Base-by-base conservation (phyloP, 2,113 vertebrate genomes). In the Tetrao urogallus region DNA sequence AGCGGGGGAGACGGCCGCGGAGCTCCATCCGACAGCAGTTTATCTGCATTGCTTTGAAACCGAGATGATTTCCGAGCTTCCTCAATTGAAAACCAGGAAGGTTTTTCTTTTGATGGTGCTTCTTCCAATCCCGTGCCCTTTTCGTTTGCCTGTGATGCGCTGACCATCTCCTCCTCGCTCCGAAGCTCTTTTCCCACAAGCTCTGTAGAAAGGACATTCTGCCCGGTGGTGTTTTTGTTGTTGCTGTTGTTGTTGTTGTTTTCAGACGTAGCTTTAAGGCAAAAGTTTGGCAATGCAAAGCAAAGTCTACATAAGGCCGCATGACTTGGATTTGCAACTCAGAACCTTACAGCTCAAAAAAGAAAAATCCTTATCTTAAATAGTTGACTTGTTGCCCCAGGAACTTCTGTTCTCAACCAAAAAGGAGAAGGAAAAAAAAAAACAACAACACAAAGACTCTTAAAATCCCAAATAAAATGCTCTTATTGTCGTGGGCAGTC, bases 251-350 rank as follows among this genome's bases (percentile, higher is more conserved):
- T 38, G 28, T 66, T 90, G 83, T 50, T 58, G 48, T 66, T 86
- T 94, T 95, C 87, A 89, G 97, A 98, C 96, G 93, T 96, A 98
- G 97, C 76, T 99, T 96, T 99, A 99, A 99, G 99, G 99, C 99
- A 98, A 97, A 98, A 97, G 91, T 97, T 98, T 98, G 98, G 98
- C 98, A 98, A 98, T 98, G 97, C 97, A 97, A 98, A 98, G 98
- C 97, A 92, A 97, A 98, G 98, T 98, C 98, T 98, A 98, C 98
- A 82, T 99, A 99, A 99, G 99, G 99, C 99, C 98, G 98, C 98
- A 96, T 98, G 98, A 98, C 95, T 94, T 96, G 97, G 97, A 86
- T 95, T 96, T 97, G 96, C 97, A 95, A 96, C 91, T 96, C 94
- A 92, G 96, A 96, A 96, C 84, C 89, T 97, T 97, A 97, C 95